Base-by-base conservation (phyloP, 2,113 vertebrate species). In the Pardalotus punctatus region DNA sequence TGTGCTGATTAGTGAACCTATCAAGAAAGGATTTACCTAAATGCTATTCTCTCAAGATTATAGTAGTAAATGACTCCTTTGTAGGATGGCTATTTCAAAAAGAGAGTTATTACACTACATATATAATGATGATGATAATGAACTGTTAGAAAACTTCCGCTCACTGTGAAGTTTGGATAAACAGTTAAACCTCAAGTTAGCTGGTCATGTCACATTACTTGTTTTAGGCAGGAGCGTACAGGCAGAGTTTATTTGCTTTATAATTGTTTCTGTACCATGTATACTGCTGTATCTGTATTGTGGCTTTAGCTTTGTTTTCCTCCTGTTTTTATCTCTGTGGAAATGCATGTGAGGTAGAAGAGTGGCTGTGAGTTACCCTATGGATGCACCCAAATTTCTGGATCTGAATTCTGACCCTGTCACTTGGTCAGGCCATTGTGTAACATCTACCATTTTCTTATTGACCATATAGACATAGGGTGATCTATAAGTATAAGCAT, bases 21-120 rank as follows among this genome's bases (percentile, higher is more conserved):
- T 90, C 85, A 85, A 64, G 43, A 66, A 53, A 45, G 10, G 38
- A 79, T 81, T 95, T 93, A 87, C 35, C 33, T 90, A 85, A 92
- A 74, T 74, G 51, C 14, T 81, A 0, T 70, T 85, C 33, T 79
- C 10, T 90, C n/a, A 58, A 58, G 28, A 78, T 78, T 60, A 90
- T 57, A 81, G 6, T 22, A 79, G 31, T 81, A 78, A 78, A 61
- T 35, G 8, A 60, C 16, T 69, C 19, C 28, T 81, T 67, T 85
- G 29, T 74, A 62, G 19, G 42, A 66, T 54, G 29, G 10, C 17
- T 62, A 6, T 87, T 94, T 84, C 15, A 8, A 25, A 43, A 88
- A 71, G 69, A 56, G 45, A 61, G 4, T 62, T 73, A 18, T 64
- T 54, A 29, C 78, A 62, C 78, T 62, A 19, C 14, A 74, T 82